Evolutionary conservation across 2,113 vertebrate genomes (phyloP).

Genomic region (Nettapus auritus): DNA sequence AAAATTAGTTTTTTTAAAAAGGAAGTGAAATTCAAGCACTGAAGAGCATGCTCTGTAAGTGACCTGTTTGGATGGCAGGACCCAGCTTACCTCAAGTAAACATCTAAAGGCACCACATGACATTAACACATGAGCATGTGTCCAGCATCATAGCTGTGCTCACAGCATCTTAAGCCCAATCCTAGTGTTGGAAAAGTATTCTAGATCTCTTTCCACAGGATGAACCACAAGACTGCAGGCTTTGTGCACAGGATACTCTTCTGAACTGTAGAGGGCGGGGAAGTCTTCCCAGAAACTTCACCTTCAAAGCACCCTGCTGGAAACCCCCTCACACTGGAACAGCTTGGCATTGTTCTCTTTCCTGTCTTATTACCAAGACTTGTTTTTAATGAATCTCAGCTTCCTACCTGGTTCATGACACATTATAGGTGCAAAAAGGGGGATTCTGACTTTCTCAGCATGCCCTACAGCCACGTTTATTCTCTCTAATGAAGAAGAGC

Average conservation of each 20-base stretch:
- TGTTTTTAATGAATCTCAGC: neutral
- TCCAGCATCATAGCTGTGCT: neutral
- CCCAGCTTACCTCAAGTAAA: neutral
- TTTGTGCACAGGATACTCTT: neutral
- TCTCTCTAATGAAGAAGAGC: neutral
- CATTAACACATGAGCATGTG: neutral
- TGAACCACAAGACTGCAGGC: neutral
- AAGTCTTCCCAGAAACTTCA: neutral
- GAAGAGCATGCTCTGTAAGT: neutral
- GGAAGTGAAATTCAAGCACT: conserved; percentile 33
- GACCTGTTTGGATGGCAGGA: neutral
- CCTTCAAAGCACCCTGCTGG: neutral
- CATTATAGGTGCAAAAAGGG: neutral
- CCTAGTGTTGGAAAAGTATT: neutral
- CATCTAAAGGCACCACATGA: neutral
- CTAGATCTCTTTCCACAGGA: neutral
- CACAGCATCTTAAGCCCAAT: neutral
- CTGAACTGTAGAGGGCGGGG: neutral
- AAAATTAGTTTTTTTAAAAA: neutral
- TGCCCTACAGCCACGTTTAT: neutral
- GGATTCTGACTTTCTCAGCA: neutral
- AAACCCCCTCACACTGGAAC: neutral
- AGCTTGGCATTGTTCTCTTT: neutral
- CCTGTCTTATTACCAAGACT: neutral
- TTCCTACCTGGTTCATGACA: neutral